These are phyloP conservation scores for Erinaceus europaeus DNA, from an alignment of 2,113 vertebrate genomes.

Conservation along the genomic window DNA sequence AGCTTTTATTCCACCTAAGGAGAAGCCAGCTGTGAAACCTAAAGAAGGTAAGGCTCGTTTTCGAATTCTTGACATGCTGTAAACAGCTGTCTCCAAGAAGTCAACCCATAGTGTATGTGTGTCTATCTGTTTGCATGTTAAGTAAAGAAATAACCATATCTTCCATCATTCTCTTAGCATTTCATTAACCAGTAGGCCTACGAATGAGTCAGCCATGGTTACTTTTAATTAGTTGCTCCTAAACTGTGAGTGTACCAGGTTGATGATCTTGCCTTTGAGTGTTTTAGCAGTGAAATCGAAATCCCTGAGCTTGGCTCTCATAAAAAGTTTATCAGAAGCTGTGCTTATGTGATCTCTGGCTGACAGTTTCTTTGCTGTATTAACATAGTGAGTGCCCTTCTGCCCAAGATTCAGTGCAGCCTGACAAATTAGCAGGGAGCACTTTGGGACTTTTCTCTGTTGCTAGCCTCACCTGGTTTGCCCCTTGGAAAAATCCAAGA, in stretches of 20 bases:
- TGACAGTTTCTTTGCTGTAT: no score
- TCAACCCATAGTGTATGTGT: not conserved
- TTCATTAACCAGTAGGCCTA: not conserved
- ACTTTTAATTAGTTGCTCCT: not conserved
- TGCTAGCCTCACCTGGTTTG: no score
- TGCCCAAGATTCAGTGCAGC: no score
- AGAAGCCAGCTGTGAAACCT: slow-evolving; percentile 86
- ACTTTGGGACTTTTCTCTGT: no score
- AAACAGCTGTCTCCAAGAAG: not conserved
- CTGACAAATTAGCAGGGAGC: no score
- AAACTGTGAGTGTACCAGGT: no score
- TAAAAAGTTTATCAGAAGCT: not conserved
- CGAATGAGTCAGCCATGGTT: not conserved
- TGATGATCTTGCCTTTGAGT: no score
- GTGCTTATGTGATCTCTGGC: not conserved
- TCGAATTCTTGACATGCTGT: not conserved
- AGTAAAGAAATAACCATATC: not conserved
- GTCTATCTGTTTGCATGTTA: not conserved
- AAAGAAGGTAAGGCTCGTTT: slow-evolving; percentile 85
- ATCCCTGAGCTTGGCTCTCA: not conserved
- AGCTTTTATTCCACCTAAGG: slow-evolving; percentile 96
- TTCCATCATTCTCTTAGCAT: not conserved
- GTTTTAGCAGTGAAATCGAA: no score
- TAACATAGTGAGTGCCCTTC: no score
- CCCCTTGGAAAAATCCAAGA: not conserved